phyloP scores from a whole-genome alignment of 2,888 invertebrate species.

The Caenorhabditis uteleia region DNA sequence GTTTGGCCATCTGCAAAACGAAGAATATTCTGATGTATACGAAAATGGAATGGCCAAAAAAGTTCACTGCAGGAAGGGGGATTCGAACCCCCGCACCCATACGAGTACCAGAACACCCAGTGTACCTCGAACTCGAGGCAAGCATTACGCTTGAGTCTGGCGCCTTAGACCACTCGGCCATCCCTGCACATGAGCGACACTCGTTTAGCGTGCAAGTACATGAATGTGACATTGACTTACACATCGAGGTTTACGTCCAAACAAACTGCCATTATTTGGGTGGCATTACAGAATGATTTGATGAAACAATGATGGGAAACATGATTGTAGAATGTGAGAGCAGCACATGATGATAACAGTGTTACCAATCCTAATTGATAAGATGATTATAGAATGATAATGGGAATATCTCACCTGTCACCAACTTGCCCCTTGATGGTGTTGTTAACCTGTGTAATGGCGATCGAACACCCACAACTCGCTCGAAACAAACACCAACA shows the following conservation, averaged over 20 bases:
- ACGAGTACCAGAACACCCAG: constrained; percentile 58
- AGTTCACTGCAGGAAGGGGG: constrained; percentile 44
- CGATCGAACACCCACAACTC: constrained; percentile 63
- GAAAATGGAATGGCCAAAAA: background rate
- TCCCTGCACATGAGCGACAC: constrained; percentile 71
- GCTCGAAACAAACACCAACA: constrained; percentile 61
- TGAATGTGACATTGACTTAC: constrained; percentile 36
- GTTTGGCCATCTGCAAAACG: constrained; percentile 57
- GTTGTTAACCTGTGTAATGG: constrained; percentile 49
- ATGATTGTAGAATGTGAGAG: constrained; percentile 61
- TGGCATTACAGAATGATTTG: constrained; percentile 57
- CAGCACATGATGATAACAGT: constrained; percentile 42
- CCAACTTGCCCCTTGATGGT: constrained; percentile 36
- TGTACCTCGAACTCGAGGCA: constrained; percentile 35
- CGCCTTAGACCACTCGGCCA: constrained; percentile 71
- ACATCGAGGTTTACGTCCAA: constrained; percentile 50
- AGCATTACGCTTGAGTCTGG: constrained; percentile 69
- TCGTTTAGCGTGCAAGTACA: background rate
- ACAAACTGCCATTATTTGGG: constrained; percentile 57
- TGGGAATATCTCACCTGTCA: constrained; percentile 6
- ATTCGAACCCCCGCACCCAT: constrained; percentile 62
- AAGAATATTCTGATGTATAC: background rate
- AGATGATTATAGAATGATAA: background rate
- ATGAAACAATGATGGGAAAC: constrained; percentile 58
- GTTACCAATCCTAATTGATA: constrained; percentile 21